Evolutionary conservation across 2,113 vertebrate genomes (phyloP).

Genomic region (Microcebus griseorufus): DNA sequence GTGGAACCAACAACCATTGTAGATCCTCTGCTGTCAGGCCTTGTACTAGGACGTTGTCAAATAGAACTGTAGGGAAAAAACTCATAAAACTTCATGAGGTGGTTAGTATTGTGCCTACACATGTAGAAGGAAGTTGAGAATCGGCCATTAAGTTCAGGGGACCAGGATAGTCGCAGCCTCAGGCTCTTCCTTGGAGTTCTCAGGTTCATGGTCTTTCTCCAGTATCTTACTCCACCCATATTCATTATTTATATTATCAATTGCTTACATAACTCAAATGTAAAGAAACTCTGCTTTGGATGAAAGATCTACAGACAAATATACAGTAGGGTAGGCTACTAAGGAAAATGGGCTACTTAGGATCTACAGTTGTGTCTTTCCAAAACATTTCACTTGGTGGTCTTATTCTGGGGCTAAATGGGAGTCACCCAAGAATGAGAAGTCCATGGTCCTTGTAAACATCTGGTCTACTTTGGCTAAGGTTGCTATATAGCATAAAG

Average conservation of each 20-base stretch:
- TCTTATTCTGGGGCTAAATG: not conserved
- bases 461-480: not conserved
- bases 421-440: not conserved
- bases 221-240: not conserved
- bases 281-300: not conserved
- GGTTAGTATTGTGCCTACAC: no score
- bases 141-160: not conserved
- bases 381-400: not conserved
- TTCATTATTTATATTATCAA: not conserved
- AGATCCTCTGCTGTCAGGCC: not conserved
- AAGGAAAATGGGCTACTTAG: not conserved
- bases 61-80: not conserved
- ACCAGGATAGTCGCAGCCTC: fast-evolving
- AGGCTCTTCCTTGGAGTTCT: not conserved
- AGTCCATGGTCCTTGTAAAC: not conserved
- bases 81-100: not conserved
- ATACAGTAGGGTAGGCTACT: not conserved
- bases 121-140: not conserved
- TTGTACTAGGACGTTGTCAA: not conserved
- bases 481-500: not conserved
- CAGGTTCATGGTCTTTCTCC: not conserved
- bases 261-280: not conserved
- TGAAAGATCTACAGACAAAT: not conserved
- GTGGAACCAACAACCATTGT: not conserved
- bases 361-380: not conserved